Evolutionary conservation across 1,140 invertebrate species (phyloP), one percentile per base, ranked within the genome.

Genomic region (Solen grandis): DNA sequence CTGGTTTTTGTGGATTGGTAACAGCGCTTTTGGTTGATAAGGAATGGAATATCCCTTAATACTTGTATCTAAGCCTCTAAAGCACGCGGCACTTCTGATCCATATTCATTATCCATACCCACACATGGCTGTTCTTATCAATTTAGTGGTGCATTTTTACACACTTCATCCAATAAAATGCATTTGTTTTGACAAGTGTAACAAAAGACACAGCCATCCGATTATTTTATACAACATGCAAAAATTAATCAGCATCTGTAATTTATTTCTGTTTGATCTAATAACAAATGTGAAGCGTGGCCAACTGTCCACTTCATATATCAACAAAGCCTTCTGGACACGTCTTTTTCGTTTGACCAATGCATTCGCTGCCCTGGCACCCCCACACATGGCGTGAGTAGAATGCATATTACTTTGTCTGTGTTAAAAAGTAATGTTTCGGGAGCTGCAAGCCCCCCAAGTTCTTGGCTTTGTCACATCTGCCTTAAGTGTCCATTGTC

Each of bases 301-400:
- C 75, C 75, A 78, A 78, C 63, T 78, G 75, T 78, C 63, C 62
- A 65, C 50, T 54, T 66, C 68, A 68, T 57, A 68, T 60, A 69
- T 33, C 31, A 50, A 68, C 75, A 68, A 68, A 46, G 57, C 54
- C 38, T 65, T 19, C 33, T 50, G 75, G 73, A 76, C 57, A n/a
- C n/a, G n/a, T 35, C 19, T 33, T 46, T 3, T 74, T 46, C 36
- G 5, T 41, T 50, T 78, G 75, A 69, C 75, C 75, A 78, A 68
- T 68, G 63, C 75, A 78, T 65, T 54, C 41, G 41, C 41, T 8
- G 41, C 19, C 41, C 41, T 19, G 8, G 41, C 41, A 46, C 19
- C 19, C 41, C 41, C 50, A 52, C 75, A 78, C 63, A 78, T 78
- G 75, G 41, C 75, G 73, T 76, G 73, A 46, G 46, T 38, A 59